Conservation (phyloP, 53 echinoderm and acorn worm species). For the Temnopleurus reevesii region DNA sequence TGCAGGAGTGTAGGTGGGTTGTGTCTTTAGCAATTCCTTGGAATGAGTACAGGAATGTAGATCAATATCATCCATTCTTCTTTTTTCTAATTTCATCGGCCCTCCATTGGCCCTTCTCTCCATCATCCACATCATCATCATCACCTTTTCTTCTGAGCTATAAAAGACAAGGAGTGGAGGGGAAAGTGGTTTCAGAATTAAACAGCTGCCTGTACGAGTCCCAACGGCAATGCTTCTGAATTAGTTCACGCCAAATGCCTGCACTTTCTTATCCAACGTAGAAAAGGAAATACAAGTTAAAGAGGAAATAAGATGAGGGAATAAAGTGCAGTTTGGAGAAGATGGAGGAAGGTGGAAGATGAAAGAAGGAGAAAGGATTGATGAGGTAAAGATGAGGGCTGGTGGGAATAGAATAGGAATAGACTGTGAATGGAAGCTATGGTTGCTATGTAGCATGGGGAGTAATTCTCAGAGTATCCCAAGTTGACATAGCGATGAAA, state of each 20-base stretch:
- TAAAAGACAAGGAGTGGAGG: not conserved
- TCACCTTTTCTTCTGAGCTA: not conserved
- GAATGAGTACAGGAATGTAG: not conserved
- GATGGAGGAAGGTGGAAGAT: not conserved
- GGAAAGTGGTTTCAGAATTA: conserved; percentile 45
- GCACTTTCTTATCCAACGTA: conserved; percentile 44
- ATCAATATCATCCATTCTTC: not conserved
- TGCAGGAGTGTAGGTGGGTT: not conserved
- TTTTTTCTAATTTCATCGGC: not conserved
- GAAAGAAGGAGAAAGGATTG: not conserved
- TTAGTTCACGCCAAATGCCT: conserved; percentile 47
- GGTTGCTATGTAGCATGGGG: not conserved
- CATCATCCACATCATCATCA: conserved; percentile 22
- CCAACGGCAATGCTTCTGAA: conserved; percentile 41
- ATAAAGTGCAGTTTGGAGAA: conserved; percentile 19
- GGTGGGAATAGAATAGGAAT: conserved; percentile 1
- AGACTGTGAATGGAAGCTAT: conserved; percentile 19
- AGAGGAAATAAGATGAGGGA: conserved; percentile 29
- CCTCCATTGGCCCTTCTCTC: not conserved
- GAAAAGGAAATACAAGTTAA: not conserved
- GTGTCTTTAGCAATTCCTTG: not conserved
- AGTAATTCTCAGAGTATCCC: conserved; percentile 48
- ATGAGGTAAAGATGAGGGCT: conserved; percentile 21
- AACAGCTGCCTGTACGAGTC: conserved; percentile 50
- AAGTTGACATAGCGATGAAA: conserved; percentile 62